Conservation (phyloP, 1,140 invertebrate species). For the Episyrphus balteatus region DNA sequence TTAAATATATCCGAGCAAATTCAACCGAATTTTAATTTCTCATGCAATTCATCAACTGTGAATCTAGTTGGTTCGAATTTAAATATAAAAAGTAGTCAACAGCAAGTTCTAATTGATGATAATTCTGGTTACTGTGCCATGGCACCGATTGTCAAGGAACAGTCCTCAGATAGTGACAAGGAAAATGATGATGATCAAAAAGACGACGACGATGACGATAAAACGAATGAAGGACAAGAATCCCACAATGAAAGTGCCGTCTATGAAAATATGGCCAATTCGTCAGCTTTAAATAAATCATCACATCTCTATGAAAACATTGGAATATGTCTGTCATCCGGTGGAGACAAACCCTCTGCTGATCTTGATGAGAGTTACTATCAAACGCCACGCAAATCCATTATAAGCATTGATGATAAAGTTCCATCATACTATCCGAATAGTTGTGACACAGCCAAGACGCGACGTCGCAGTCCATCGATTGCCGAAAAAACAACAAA, state of each 20-base stretch:
- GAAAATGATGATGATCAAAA: conserved; percentile 4
- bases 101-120: conserved; percentile 23
- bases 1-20: conserved; percentile 29
- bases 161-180: conserved; percentile 2
- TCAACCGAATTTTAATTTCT: conserved; percentile 31
- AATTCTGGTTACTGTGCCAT: conserved; percentile 32
- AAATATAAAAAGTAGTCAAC: conserved; percentile 11
- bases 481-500: background rate
- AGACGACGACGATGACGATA: conserved; percentile 9
- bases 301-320: conserved; percentile 29
- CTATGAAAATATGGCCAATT: conserved; percentile 21
- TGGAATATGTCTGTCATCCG: conserved; percentile 11
- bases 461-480: conserved; percentile 18
- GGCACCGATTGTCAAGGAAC: conserved; percentile 26
- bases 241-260: conserved; percentile 21
- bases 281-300: conserved; percentile 9
- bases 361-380: conserved; percentile 25
- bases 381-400: conserved; percentile 29
- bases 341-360: background rate
- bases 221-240: background rate
- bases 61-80: conserved; percentile 31
- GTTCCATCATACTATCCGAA: conserved; percentile 35
- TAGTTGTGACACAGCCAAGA: conserved; percentile 28
- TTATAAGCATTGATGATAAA: conserved; percentile 33
- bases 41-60: conserved; percentile 27